Conservation (phyloP, 2,113 vertebrate species). For the Alligator sinensis region DNA sequence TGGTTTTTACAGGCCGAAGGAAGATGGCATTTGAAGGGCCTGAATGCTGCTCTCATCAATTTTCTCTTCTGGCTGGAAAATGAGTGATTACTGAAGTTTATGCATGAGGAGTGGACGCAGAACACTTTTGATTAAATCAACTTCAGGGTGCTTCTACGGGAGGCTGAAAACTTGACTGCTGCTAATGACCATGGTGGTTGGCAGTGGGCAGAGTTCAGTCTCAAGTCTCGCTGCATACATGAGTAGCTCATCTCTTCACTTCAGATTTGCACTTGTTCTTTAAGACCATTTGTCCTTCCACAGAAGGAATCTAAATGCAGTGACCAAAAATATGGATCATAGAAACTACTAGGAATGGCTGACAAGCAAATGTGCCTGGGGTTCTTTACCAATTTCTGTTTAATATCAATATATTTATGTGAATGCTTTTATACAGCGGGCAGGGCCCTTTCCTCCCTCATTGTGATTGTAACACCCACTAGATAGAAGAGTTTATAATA, state of each 20-base stretch:
- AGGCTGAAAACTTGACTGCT: neutral
- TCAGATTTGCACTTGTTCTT: neutral
- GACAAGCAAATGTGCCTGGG: neutral
- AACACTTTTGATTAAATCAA: neutral
- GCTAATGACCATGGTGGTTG: fast-evolving
- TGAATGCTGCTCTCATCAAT: neutral
- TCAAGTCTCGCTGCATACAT: neutral
- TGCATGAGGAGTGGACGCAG: fast-evolving
- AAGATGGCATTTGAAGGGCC: neutral
- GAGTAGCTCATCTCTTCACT: neutral
- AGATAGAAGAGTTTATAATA: neutral
- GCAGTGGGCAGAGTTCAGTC: neutral
- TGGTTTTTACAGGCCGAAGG: constrained; percentile 40
- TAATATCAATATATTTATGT: neutral
- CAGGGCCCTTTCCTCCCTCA: neutral
- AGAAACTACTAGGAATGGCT: neutral
- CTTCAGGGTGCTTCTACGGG: neutral
- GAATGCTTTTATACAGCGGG: neutral
- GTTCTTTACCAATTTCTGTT: too few relatives aligned
- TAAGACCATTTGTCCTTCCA: neutral
- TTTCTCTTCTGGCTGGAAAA: neutral
- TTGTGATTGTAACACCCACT: neutral
- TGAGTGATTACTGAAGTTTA: fast-evolving
- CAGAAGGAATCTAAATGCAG: neutral
- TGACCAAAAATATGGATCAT: neutral